phyloP scores from a whole-genome alignment of 2,113 vertebrate genomes.

The Machaerirhynchus nigripectus region DNA sequence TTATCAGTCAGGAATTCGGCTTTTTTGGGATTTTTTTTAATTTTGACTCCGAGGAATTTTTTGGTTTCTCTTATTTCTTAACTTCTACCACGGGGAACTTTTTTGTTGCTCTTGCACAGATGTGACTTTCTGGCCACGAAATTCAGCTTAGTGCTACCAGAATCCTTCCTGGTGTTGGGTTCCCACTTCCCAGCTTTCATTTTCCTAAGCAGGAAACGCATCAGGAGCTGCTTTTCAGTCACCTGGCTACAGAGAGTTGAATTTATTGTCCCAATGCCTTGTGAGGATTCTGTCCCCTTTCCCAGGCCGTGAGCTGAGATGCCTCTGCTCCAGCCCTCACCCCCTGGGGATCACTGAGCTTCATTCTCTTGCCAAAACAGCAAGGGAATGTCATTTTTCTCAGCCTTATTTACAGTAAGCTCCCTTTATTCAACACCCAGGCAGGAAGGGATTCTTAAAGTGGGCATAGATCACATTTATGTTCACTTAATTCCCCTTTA shows the following conservation, averaged over 20 bases:
- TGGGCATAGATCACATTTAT: constrained; percentile 54
- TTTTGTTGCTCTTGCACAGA: background rate
- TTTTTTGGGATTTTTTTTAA: background rate
- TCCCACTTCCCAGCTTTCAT: background rate
- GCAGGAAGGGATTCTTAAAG: constrained; percentile 38
- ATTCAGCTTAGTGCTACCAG: background rate
- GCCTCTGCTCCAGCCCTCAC: background rate
- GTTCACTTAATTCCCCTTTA: constrained; percentile 40
- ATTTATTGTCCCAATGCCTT: background rate
- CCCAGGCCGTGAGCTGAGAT: background rate
- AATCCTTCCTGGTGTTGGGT: background rate
- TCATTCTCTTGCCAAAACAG: background rate
- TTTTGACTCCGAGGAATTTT: background rate
- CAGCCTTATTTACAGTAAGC: constrained; percentile 50
- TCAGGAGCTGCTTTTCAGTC: background rate
- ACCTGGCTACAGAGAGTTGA: background rate
- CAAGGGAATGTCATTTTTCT: constrained; percentile 36
- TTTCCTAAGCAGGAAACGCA: background rate
- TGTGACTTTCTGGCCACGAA: background rate
- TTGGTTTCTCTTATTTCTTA: background rate
- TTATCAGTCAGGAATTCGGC: background rate
- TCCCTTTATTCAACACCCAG: constrained; percentile 24
- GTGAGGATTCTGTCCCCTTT: background rate
- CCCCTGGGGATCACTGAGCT: background rate
- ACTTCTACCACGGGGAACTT: background rate